Conservation (phyloP, 2,797 vertebrate genomes). For the Coilia nasus region DNA sequence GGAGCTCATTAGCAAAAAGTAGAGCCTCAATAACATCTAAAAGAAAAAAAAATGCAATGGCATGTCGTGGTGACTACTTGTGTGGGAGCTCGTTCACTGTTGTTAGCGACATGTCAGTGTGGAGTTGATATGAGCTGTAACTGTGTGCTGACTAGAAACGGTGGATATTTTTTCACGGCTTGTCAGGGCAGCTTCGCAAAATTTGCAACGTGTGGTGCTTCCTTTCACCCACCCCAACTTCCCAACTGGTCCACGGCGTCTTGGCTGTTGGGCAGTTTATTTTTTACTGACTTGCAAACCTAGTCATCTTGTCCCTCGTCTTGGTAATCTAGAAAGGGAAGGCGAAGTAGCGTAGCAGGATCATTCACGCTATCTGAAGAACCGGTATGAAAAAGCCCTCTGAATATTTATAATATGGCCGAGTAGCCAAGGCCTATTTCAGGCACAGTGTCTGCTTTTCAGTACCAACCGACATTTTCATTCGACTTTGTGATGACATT, state of each 20-base stretch:
- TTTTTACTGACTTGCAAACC: not conserved
- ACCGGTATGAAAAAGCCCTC: not conserved
- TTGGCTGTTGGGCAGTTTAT: not conserved
- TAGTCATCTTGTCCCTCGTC: not conserved
- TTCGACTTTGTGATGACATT: not conserved
- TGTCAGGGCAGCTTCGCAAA: constrained; percentile 1
- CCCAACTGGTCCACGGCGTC: not conserved
- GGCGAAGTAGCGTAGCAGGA: not conserved
- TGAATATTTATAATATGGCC: not conserved
- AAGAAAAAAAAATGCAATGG: not conserved
- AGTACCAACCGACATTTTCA: not conserved
- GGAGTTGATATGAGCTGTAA: not conserved
- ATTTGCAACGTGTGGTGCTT: constrained; percentile 14
- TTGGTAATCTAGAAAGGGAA: not conserved
- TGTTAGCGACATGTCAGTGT: constrained; percentile 21
- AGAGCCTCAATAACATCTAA: not conserved
- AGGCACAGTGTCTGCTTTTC: constrained; percentile 8
- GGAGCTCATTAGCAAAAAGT: not conserved
- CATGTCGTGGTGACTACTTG: not conserved
- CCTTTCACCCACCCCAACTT: constrained; percentile 4
- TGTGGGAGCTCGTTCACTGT: not conserved
- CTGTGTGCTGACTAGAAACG: not conserved
- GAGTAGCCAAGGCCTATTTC: not conserved
- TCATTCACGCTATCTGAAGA: not conserved
- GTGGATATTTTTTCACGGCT: constrained; percentile 19